A percentile compares a stretch with the other conserved stretches of the same genome.
These are phyloP conservation scores for Microtus oregoni DNA, from an alignment of 2,113 vertebrate species.

Conservation along the genomic window DNA sequence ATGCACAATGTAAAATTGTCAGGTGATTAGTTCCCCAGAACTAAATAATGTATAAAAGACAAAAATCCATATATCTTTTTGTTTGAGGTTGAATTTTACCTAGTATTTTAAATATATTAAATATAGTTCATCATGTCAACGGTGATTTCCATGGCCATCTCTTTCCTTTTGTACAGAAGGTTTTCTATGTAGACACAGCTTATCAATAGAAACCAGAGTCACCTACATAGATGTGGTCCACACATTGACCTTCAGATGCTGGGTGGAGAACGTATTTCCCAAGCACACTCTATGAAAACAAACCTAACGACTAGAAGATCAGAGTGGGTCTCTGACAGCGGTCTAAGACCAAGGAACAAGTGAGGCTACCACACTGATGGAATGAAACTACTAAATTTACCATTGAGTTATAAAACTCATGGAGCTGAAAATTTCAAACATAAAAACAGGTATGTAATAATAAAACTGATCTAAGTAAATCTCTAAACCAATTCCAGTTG, in stretches of 20 bases:
- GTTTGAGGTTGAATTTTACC: not conserved
- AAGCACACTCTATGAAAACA: slow-evolving; percentile 34
- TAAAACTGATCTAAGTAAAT: slow-evolving; percentile 39
- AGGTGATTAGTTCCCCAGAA: slow-evolving; percentile 48
- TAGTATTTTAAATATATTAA: slow-evolving; percentile 49
- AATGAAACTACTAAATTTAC: not conserved
- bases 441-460: not conserved
- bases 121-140: slow-evolving; percentile 8
- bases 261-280: not conserved
- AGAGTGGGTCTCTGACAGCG: not conserved
- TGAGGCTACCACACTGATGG: not conserved
- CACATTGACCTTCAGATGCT: not conserved
- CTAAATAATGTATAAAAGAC: slow-evolving; percentile 20
- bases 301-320: slow-evolving; percentile 28
- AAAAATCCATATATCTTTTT: not conserved
- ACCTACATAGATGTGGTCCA: not conserved
- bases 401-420: not conserved
- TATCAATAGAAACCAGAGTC: slow-evolving; percentile 29
- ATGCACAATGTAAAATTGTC: not conserved
- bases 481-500: slow-evolving; percentile 21
- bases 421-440: not conserved
- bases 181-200: not conserved
- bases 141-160: not conserved
- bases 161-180: slow-evolving; percentile 14
- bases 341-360: not conserved